A percentile compares a stretch with the other conserved stretches of the same genome.
phyloP scores from a whole-genome alignment of 2,113 vertebrate species.

The Dolichallabes microphthalmus region DNA sequence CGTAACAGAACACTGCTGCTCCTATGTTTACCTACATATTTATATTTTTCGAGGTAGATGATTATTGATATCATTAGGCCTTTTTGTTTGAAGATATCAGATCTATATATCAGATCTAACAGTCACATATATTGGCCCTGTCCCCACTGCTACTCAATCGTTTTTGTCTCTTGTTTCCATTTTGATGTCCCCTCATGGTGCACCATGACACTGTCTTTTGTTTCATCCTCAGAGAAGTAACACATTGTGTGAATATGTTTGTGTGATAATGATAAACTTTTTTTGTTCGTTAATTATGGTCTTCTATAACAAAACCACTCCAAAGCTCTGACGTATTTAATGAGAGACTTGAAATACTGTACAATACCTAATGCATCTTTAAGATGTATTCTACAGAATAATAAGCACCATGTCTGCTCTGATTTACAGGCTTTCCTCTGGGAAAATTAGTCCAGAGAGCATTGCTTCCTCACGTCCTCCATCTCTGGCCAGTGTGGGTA shows the following conservation, averaged over 20 bases:
- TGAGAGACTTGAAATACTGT: background rate
- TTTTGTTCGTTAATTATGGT: background rate
- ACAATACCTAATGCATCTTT: background rate
- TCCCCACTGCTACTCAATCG: constrained; percentile 3
- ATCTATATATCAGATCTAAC: constrained; percentile 13
- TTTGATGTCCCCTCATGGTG: constrained; percentile 43
- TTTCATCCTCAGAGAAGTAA: constrained; percentile 31
- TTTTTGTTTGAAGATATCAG: constrained; percentile 16
- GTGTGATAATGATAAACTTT: constrained; percentile 10
- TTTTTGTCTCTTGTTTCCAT: constrained; percentile 45
- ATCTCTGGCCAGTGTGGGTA: constrained; percentile 88
- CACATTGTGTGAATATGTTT: constrained; percentile 6
- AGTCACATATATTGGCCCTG: constrained; percentile 19
- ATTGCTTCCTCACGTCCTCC: constrained; percentile 87
- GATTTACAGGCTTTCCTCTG: constrained; percentile 86
- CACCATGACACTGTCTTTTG: constrained; percentile 40
- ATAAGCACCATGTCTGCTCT: constrained; percentile 55
- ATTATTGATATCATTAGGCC: constrained; percentile 24
- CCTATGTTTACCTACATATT: constrained; percentile 15
- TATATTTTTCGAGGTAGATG: constrained; percentile 15
- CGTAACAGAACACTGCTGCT: constrained; percentile 46
- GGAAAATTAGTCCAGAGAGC: constrained; percentile 98
- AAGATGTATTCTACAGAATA: background rate
- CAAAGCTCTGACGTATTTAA: background rate
- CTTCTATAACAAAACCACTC: background rate